Percentiles rank a stretch among this genome's conserved stretches.
These are phyloP conservation scores for Pomacea canaliculata DNA, from an alignment of 2,888 invertebrate genomes.

Conservation along the genomic window DNA sequence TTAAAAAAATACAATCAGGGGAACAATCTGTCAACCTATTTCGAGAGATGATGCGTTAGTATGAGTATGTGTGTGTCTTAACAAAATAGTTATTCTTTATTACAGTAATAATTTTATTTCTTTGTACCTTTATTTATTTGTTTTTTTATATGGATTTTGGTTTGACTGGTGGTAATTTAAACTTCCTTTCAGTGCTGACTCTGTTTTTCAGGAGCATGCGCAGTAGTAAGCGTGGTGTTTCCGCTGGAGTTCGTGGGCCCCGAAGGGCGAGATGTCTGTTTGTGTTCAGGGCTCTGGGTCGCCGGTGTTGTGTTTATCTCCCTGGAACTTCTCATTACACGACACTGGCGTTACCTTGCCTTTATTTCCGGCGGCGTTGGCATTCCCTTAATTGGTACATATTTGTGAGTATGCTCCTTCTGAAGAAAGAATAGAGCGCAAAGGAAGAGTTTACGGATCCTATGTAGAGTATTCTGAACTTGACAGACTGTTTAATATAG, in stretches of 20 bases:
- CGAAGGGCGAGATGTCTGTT: conserved; percentile 56
- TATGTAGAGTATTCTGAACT: neutral
- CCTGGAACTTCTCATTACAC: conserved; percentile 43
- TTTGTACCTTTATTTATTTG: too few species aligned
- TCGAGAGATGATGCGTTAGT: too few species aligned
- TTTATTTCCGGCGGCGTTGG: conserved; percentile 33
- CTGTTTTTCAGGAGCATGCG: conserved; percentile 43
- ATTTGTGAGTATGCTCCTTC: conserved; percentile 43
- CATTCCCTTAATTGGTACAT: conserved; percentile 43
- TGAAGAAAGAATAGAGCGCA: neutral
- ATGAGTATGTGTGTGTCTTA: too few species aligned
- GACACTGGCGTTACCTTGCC: conserved; percentile 48
- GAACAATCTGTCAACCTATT: too few species aligned
- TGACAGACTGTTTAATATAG: neutral
- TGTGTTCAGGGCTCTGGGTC: conserved; percentile 54
- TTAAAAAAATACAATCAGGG: too few species aligned
- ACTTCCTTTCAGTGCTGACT: too few species aligned
- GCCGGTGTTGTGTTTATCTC: conserved; percentile 51
- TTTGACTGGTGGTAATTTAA: too few species aligned
- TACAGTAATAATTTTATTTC: too few species aligned
- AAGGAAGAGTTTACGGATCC: neutral
- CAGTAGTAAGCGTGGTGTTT: conserved; percentile 50
- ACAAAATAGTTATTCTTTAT: too few species aligned
- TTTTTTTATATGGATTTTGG: too few species aligned
- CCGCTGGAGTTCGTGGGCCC: conserved; percentile 52